Base-by-base conservation (phyloP, 2,888 invertebrate species). In the Pharmacophagus antenor region DNA sequence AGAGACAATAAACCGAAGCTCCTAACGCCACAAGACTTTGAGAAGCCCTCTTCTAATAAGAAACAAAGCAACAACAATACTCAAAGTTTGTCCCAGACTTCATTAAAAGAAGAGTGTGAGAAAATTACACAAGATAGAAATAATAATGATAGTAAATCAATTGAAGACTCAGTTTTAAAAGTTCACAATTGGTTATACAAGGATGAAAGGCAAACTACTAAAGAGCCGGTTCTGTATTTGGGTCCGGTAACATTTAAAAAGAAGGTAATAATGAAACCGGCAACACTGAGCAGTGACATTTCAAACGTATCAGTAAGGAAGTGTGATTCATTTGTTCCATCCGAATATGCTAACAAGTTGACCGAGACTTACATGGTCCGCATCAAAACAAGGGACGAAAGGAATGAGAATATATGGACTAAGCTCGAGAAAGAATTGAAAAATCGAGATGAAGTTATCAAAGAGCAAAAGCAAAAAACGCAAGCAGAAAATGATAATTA, bases 11-110 rank as follows among this genome's bases (percentile, higher is more conserved):
- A 67, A 48, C 63, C 72, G 0, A 78, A 76, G 56, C 58, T 84
- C n/a, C 65, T 76, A 1, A 74, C 78, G 6, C 84, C 85, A 0
- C 67, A 80, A 2, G 79, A 73, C 56, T 85, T 72, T 48, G 67
- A 75, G 60, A 63, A 31, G 18, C 21, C 59, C 21, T 46, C n/a
- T 18, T 18, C 10, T 17, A 50, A 18, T 41, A 12, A 20, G 2
- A n/a, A 10, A 3, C 23, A 47, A 17, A 18, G 0, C 41, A 12
- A 47, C 12, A 50, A 10, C 17, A 8, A 12, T 46, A 23, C 12
- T 4, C 31, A 31, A 44, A 50, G 21, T 23, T 31, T 21, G 10
- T 31, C 5, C n/a, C 17, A 42, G 17, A 42, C 0, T 17, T 17
- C 6, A 42, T 17, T 17, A 17, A 42, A 42, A 17, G 17, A 17